A percentile compares a stretch with the other conserved stretches of the same genome.
Evolutionary conservation across 2,113 vertebrate species (phyloP).

Genomic region (Archocentrus centrarchus): DNA sequence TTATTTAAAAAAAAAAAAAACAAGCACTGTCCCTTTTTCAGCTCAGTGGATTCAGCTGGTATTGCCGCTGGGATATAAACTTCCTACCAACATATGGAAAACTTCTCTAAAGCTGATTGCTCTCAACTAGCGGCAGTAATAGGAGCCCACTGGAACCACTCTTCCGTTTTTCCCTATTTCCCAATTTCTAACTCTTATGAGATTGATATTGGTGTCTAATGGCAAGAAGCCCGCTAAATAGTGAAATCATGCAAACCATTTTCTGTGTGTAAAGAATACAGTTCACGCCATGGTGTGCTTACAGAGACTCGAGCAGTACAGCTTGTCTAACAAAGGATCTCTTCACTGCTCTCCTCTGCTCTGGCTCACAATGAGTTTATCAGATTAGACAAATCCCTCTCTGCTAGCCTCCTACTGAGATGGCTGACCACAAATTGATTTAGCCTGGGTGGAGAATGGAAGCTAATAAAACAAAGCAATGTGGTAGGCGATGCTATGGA

Average conservation of each 20-base stretch:
- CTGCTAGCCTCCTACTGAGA: constrained; percentile 53
- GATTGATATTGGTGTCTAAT: not conserved
- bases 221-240: not conserved
- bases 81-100: not conserved
- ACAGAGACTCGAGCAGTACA: constrained; percentile 19
- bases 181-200: not conserved
- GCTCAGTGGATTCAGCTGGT: not conserved
- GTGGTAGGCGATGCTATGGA: constrained; percentile 41
- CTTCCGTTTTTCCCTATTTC: not conserved
- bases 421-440: constrained; percentile 57
- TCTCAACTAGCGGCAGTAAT: not conserved
- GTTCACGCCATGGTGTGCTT: constrained; percentile 7
- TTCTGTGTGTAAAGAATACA: constrained; percentile 14
- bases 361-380: constrained; percentile 63
- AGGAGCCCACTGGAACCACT: not conserved
- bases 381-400: constrained; percentile 64
- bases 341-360: constrained; percentile 61
- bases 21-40: not conserved
- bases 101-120: not conserved
- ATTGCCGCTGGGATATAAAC: not conserved
- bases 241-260: not conserved
- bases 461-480: constrained; percentile 53
- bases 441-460: constrained; percentile 37
- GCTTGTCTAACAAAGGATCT: constrained; percentile 62
- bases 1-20: not conserved